Percentiles rank a stretch among this genome's conserved stretches.
phyloP scores from a whole-genome alignment of 64 coral and sea anemone genomes.

The Pocillopora verrucosa region DNA sequence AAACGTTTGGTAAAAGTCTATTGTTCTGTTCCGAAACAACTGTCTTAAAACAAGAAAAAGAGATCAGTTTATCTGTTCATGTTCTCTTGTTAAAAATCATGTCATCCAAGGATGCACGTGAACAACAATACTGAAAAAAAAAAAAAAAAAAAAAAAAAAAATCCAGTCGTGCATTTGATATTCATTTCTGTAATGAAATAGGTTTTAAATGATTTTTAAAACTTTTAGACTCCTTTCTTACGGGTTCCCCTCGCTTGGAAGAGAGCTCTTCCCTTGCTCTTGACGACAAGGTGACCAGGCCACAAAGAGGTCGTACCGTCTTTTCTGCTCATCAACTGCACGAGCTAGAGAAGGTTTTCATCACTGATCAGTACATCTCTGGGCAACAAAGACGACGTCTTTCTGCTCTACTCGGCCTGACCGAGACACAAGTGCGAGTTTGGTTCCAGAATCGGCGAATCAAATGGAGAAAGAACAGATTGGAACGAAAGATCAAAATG shows the following conservation, averaged over 20 bases:
- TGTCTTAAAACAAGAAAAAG: too few relatives aligned
- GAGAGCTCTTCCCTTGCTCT: not conserved
- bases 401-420: constrained; percentile 38
- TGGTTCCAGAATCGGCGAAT: constrained; percentile 74
- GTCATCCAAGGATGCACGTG: too few relatives aligned
- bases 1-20: too few relatives aligned
- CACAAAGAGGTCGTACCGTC: constrained; percentile 52
- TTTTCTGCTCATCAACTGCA: constrained; percentile 67
- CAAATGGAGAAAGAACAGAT: constrained; percentile 63
- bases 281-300: constrained; percentile 12
- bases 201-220: not conserved
- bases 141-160: too few relatives aligned
- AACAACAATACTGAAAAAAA: too few relatives aligned
- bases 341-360: constrained; percentile 57
- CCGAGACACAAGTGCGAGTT: constrained; percentile 60
- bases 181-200: not conserved
- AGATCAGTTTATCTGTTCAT: too few relatives aligned
- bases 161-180: too few relatives aligned
- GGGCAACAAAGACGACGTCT: constrained; percentile 62
- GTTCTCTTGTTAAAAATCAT: too few relatives aligned
- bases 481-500: constrained; percentile 10
- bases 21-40: too few relatives aligned
- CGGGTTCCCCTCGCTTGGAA: not conserved
- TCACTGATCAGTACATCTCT: constrained; percentile 50
- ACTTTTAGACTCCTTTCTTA: not conserved